Evolutionary conservation across 2,113 vertebrate species (phyloP), one percentile per base, ranked within the genome.

Genomic region (Calidris pugnax): DNA sequence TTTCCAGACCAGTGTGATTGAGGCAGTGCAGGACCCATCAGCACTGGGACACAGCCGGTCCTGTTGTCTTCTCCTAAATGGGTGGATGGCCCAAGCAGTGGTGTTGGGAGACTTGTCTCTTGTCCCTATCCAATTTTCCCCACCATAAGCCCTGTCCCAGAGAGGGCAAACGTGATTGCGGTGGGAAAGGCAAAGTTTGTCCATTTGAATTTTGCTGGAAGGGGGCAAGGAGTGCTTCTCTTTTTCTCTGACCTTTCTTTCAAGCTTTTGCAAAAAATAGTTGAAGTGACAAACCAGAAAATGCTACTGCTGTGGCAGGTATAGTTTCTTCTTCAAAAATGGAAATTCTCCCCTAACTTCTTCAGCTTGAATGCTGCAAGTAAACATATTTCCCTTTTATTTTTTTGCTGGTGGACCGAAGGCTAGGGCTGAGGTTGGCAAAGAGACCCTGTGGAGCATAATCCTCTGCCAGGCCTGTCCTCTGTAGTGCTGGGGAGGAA

Each of bases 31-130:
- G 89, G 37, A 63, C 66, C 32, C 51, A 47, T 45, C 67, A 8
- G 43, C 1, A 1, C 0, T 0, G 7, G 50, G 51, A 51, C 24
- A n/a, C 33, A 28, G 35, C 19, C n/a, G 27, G 45, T 51, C 18
- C 81, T 4, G 1, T 48, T 57, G 59, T 67, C 47, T 28, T 41
- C 47, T 87, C 35, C 85, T 85, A 30, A n/a, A 45, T 0, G 5
- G 24, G 39, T 12, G 17, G 5, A 20, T 55, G 63, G 60, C 39
- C 73, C 59, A 55, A 3, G 37, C 27, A 57, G 53, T 32, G 50
- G 27, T 24, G 4, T 1, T 74, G 77, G 41, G 55, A 53, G 6
- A 35, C 33, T 53, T 2, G 0, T 17, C 41, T 77, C 20, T 35
- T 69, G 21, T 59, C 3, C 5, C 41, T 33, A 8, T 26, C 66